Evolutionary conservation across 2,888 invertebrate genomes (phyloP).

Genomic region (Isotomurus palustris): DNA sequence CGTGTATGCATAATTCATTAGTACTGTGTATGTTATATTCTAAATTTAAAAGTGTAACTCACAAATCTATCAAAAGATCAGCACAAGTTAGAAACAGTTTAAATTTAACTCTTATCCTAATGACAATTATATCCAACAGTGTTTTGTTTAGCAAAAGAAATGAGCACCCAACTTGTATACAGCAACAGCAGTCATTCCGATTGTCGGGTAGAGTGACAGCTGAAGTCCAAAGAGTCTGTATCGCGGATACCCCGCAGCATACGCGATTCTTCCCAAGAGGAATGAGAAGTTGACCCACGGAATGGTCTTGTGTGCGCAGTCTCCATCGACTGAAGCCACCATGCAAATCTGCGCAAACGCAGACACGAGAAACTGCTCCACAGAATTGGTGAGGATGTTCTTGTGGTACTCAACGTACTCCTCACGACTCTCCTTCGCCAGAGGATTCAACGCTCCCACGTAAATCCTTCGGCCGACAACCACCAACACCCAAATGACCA

Average conservation of each 20-base stretch:
- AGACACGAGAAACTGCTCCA: constrained; percentile 2
- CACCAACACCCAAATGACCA: not conserved
- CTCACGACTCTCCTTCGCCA: not conserved
- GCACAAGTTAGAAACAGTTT: too few species aligned
- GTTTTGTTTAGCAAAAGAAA: too few species aligned
- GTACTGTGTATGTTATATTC: too few species aligned
- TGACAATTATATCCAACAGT: too few species aligned
- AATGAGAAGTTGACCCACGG: not conserved
- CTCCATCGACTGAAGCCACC: not conserved
- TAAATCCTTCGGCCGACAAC: not conserved
- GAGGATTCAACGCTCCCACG: constrained; percentile 1
- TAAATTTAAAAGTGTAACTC: too few species aligned
- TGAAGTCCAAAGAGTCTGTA: constrained; percentile 3
- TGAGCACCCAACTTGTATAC: too few species aligned
- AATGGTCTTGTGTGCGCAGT: not conserved
- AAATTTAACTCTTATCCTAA: too few species aligned
- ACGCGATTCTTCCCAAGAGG: constrained; percentile 1
- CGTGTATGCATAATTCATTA: too few species aligned
- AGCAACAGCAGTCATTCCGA: too few species aligned
- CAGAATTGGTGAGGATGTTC: constrained; percentile 5
- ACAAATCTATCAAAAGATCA: too few species aligned
- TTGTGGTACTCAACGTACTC: not conserved
- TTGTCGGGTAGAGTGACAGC: constrained; percentile 3
- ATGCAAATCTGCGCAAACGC: not conserved
- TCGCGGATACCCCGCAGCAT: not conserved